These are phyloP conservation scores for Tupiocoris notatus DNA, from an alignment of 2,888 invertebrate species.

Conservation along the genomic window DNA sequence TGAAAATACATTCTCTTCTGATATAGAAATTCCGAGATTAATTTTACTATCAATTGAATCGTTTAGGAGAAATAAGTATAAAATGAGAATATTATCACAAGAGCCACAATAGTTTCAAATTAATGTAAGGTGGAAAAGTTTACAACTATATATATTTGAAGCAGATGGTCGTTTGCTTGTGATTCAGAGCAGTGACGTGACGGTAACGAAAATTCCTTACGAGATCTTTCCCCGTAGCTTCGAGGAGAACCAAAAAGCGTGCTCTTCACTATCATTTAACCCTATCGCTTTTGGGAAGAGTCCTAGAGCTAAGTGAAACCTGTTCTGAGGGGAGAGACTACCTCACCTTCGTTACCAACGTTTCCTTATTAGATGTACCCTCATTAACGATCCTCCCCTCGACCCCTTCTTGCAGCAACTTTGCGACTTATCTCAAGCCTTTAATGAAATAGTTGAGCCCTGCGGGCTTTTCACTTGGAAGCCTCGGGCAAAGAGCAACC, in stretches of 20 bases:
- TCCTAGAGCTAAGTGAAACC: conserved; percentile 9
- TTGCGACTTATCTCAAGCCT: conserved; percentile 32
- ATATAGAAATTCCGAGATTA: too few species aligned
- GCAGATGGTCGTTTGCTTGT: too few species aligned
- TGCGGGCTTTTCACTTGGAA: neutral
- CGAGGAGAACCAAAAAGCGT: neutral
- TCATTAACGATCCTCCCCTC: conserved; percentile 34
- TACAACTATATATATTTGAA: too few species aligned
- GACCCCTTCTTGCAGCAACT: conserved; percentile 18
- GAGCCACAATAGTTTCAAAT: too few species aligned
- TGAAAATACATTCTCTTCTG: too few species aligned
- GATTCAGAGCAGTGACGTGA: too few species aligned
- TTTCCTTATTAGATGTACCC: conserved; percentile 42
- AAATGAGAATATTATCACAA: too few species aligned
- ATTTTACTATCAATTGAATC: too few species aligned
- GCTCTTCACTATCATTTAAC: neutral
- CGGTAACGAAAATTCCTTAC: neutral
- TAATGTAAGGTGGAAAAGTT: too few species aligned
- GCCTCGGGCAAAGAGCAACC: neutral
- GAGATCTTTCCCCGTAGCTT: neutral
- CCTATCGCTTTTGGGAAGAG: neutral
- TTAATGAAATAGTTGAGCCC: conserved; percentile 40
- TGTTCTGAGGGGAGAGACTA: neutral
- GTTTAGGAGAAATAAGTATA: too few species aligned
- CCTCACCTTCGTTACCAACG: conserved; percentile 22